Evolutionary conservation across 2,888 invertebrate genomes (phyloP).

Genomic region (Eugnorisma glareosa): DNA sequence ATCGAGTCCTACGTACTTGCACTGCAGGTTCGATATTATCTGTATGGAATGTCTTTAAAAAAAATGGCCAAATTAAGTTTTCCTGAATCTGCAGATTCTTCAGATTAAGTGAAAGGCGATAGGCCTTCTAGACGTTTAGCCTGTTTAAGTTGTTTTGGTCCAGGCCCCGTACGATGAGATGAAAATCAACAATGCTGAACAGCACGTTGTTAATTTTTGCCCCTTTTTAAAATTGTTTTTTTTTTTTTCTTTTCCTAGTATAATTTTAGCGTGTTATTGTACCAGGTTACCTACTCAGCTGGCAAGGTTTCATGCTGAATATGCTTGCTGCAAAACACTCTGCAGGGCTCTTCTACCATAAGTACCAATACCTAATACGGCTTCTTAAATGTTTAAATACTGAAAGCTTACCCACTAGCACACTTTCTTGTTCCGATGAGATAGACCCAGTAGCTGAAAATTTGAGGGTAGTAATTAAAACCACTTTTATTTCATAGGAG

Average conservation of each 20-base stretch:
- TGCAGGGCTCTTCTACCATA: neutral
- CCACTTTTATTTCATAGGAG: neutral
- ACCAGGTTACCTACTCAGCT: neutral
- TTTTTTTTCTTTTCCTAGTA: neutral
- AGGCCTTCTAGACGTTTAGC: neutral
- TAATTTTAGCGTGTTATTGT: neutral
- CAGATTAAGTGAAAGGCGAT: too few relatives aligned
- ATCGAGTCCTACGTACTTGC: too few relatives aligned
- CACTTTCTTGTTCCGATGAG: slow-evolving; percentile 71
- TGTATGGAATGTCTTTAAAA: neutral
- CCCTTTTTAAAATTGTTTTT: too few relatives aligned
- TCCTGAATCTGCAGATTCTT: neutral
- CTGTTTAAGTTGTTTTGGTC: neutral
- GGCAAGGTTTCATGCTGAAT: neutral
- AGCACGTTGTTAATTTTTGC: neutral
- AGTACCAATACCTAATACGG: neutral
- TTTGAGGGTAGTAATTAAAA: neutral
- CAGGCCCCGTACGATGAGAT: neutral
- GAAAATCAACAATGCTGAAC: neutral
- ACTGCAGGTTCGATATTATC: too few relatives aligned
- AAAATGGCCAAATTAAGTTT: neutral
- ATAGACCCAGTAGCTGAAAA: slow-evolving; percentile 51
- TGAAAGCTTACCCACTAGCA: slow-evolving; percentile 79
- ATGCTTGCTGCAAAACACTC: neutral
- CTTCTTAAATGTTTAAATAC: neutral